Percentiles rank a stretch among this genome's conserved stretches.
Evolutionary conservation across 2,113 vertebrate genomes (phyloP).

Genomic region (Gracilinanus agilis): DNA sequence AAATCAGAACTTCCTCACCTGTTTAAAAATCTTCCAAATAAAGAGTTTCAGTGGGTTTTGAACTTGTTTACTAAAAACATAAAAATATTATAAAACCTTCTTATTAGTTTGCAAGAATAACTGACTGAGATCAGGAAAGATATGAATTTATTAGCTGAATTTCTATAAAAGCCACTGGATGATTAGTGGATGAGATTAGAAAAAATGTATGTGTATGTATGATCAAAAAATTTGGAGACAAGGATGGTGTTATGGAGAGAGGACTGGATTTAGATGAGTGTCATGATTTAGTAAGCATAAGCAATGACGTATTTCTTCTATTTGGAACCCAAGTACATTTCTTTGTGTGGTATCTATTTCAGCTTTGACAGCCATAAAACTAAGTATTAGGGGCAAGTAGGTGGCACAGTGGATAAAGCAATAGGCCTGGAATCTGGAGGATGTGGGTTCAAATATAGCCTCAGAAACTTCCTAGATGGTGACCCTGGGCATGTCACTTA

Average conservation of each 20-base stretch:
- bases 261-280: too few species aligned
- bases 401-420: too few species aligned
- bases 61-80: background rate
- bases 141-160: background rate
- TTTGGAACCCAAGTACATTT: background rate
- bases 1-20: background rate
- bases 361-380: background rate
- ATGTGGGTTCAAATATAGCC: too few species aligned
- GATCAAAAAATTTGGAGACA: too few species aligned
- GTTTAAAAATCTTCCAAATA: background rate
- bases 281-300: background rate
- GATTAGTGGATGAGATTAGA: background rate
- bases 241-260: too few species aligned
- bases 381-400: background rate
- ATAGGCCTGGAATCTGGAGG: too few species aligned
- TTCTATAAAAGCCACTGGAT: background rate
- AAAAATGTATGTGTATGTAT: background rate
- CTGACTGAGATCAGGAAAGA: background rate
- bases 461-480: too few species aligned
- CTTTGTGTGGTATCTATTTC: background rate
- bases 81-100: background rate
- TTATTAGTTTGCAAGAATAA: background rate
- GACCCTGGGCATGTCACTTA: too few species aligned
- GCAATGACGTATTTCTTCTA: background rate
- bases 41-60: background rate